Conservation (phyloP, 2,113 vertebrate species). For the Struthidea cinerea region DNA sequence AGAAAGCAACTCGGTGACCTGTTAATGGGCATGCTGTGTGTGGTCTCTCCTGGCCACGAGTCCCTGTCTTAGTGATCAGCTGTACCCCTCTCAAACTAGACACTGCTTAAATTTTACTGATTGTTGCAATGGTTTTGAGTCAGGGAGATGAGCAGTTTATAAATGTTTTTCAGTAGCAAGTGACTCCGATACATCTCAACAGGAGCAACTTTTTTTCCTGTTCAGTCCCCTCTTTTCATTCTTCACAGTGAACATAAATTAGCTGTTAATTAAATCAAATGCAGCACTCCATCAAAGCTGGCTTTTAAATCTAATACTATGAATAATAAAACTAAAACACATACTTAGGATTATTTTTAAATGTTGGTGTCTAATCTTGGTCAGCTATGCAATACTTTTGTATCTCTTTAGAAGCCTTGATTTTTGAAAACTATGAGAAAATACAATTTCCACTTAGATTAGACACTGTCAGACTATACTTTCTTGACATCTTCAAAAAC, state of each 20-base stretch:
- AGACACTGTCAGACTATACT: background rate
- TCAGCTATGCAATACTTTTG: background rate
- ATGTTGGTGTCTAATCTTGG: background rate
- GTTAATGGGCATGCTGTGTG: background rate
- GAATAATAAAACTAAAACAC: background rate
- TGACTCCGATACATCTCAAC: background rate
- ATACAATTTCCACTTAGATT: background rate
- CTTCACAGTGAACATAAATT: background rate
- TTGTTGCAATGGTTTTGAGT: background rate
- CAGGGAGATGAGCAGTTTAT: background rate
- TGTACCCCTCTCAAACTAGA: background rate
- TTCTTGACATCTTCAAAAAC: background rate
- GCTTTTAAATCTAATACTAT: background rate
- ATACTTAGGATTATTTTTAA: background rate
- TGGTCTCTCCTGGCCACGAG: background rate
- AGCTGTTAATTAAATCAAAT: background rate
- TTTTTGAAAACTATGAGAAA: background rate
- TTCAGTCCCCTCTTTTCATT: background rate
- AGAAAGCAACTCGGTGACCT: constrained; percentile 2
- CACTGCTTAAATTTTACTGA: background rate
- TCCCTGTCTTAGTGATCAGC: background rate
- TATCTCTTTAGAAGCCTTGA: background rate
- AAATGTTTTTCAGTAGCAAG: background rate
- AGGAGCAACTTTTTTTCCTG: background rate
- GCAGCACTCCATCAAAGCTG: background rate